Base-by-base conservation (phyloP, 2,888 invertebrate species). In the Hyppa rectilinea region DNA sequence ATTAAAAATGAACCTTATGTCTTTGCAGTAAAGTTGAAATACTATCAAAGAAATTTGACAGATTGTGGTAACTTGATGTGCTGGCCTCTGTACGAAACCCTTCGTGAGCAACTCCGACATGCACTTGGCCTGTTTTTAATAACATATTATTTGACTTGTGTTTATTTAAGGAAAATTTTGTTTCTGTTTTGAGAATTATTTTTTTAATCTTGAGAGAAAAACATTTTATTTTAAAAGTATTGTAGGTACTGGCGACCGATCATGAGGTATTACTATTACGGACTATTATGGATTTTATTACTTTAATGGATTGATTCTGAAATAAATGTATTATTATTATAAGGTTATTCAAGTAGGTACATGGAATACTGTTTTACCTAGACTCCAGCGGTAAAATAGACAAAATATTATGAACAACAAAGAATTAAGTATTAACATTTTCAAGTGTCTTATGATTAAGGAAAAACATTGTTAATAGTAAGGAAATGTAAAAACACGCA, bases 401-500 rank as follows among this genome's bases (percentile, higher is more conserved):
- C 0, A 10, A 17, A 56, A 6, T 56, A 52, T 23, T 17, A 60
- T 23, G 17, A 10, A 7, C 1, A n/a, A 2, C 4, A 7, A 29
- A 62, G 0, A n/a, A 62, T 29, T 45, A 38, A 6, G 10, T 17
- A 7, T 38, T 17, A 17, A 38, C 0, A 23, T 38, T 17, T 7
- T 12, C n/a, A 38, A n/a, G 4, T 14, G 17, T 40, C 3, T 12
- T 12, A 34, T 1, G 10, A 20, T 49, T 10, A 64, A 4, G 40
- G 26, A 50, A 74, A 50, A 23, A 63, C 31, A 38, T 6, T 0
- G 12, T 34, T 34, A 47, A 31, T 47, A 3, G 23, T 20, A 62
- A 14, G 2, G 10, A 20, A 55, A 72, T 38, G 4, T 40, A n/a
- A 38, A 38, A 20, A 43, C 64, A 63, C 43, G 50, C 36, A 17